Percentiles rank a stretch among this genome's conserved stretches.
Conservation (phyloP, 2,888 invertebrate genomes). For the Platycheirus rosarum region DNA sequence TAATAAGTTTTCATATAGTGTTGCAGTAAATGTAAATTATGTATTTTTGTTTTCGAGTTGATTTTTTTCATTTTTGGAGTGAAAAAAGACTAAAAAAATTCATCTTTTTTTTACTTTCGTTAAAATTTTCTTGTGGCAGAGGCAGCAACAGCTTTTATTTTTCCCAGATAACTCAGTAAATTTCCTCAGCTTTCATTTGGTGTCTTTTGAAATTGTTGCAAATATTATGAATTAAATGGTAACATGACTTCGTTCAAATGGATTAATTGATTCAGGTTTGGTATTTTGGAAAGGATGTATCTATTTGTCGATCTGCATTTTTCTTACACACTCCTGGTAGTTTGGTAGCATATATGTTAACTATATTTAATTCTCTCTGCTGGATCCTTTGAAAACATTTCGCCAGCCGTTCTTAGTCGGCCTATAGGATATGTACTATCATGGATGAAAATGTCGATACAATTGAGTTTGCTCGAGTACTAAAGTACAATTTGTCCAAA, state of each 20-base stretch:
- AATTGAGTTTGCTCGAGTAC: too few species aligned
- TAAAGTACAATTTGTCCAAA: too few species aligned
- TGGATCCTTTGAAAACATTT: too few species aligned
- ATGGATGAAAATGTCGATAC: too few species aligned
- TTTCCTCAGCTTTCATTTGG: conserved; percentile 1
- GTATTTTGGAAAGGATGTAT: conserved; percentile 6
- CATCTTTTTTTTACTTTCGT: conserved; percentile 4
- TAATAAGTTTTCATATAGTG: background rate
- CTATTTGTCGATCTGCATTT: conserved; percentile 1
- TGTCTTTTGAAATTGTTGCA: conserved; percentile 17
- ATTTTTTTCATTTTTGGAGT: conserved; percentile 12
- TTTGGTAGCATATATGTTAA: too few species aligned
- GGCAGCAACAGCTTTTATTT: conserved; percentile 46
- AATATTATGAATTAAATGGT: background rate
- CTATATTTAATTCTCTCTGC: too few species aligned
- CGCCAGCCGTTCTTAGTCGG: too few species aligned
- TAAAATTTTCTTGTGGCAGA: conserved; percentile 50
- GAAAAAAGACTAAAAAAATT: conserved; percentile 10
- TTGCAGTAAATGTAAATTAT: conserved; percentile 13
- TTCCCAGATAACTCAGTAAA: conserved; percentile 12
- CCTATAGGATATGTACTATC: too few species aligned
- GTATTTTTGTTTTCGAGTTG: conserved; percentile 5
- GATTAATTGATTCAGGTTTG: conserved; percentile 4
- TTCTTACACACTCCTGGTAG: too few species aligned
- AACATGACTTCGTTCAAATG: background rate